Base-by-base conservation (phyloP, 2,797 vertebrate species). In the Melanotaenia pygmaea region DNA sequence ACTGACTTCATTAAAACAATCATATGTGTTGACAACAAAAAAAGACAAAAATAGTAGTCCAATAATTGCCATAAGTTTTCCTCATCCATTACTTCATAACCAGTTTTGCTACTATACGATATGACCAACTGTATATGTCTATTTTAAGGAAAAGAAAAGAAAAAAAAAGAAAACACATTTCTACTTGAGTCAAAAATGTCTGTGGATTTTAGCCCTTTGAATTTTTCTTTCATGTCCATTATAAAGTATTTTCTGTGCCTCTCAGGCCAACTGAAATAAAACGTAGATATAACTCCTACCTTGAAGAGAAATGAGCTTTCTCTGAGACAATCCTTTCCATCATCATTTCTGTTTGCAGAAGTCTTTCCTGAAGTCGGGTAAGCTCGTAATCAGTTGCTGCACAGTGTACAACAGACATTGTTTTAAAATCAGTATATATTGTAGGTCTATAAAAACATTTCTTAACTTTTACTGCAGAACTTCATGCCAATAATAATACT, bases 301-400 rank as follows among this genome's bases (percentile, higher is more conserved):
- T 96, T 73, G 91, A 92, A 84, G 90, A 93, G 64, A 90, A 79
- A 67, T 87, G 93, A 80, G 93, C 89, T 76, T 95, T 95, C 89
- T 89, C 94, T 43, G 91, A 94, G 73, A 95, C 95, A 64, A 97
- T 92, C 91, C 94, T 96, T 92, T 96, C 96, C 95, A 96, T 96
- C 76, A 94, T 94, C 86, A 82, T 95, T 80, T 99, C 97, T 12
- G 97, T 96, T 74, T 96, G 94, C 77, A 91, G 93, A 66, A 97
- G 91, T 88, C 95, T 96, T 88, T 96, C 94, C 82, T 98, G 96
- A 34, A 98, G 95, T 71, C 94, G 95, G 63, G 89, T 80, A 61
- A 97, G 94, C 70, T 98, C 96, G 84, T 94, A 89, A 73, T 96
- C 95, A 72, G 93, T 94, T 94, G 66, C 82, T 90, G 20, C 40